phyloP scores from a whole-genome alignment of 2,888 invertebrate species.

The Drosophila incognita region DNA sequence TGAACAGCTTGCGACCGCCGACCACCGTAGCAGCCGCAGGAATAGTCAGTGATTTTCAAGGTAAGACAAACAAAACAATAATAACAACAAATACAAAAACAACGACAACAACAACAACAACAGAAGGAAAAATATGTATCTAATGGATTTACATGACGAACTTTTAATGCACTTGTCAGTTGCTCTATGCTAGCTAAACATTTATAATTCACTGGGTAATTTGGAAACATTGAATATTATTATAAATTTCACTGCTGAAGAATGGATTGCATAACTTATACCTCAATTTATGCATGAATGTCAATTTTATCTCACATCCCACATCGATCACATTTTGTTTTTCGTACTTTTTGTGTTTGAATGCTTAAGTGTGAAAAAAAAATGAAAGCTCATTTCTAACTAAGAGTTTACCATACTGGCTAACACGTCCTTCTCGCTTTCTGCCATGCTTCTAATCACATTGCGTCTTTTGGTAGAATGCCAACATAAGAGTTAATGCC shows the following conservation, averaged over 20 bases:
- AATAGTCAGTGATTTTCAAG: slow-evolving; percentile 75
- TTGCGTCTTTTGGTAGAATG: background rate
- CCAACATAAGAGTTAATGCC: background rate
- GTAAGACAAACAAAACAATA: slow-evolving; percentile 70
- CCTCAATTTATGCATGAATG: background rate
- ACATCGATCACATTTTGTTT: background rate
- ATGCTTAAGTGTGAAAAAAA: background rate
- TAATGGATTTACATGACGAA: slow-evolving; percentile 42
- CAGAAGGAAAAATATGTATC: slow-evolving; percentile 22
- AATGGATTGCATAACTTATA: background rate
- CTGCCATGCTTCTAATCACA: background rate
- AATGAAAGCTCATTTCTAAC: background rate
- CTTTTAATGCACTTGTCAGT: slow-evolving; percentile 43
- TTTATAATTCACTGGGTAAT: background rate
- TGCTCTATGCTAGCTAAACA: background rate
- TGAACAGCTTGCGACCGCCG: slow-evolving; percentile 36
- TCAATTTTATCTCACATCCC: background rate
- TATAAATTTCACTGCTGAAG: background rate
- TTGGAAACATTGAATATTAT: background rate
- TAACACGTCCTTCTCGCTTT: background rate
- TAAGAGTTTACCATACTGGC: background rate
- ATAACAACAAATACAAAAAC: slow-evolving; percentile 10
- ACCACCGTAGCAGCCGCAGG: slow-evolving; percentile 71
- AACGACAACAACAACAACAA: slow-evolving; percentile 1
- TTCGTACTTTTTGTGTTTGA: background rate